Conservation (phyloP, 2,888 invertebrate genomes). For the Megaustenia siamemsis region DNA sequence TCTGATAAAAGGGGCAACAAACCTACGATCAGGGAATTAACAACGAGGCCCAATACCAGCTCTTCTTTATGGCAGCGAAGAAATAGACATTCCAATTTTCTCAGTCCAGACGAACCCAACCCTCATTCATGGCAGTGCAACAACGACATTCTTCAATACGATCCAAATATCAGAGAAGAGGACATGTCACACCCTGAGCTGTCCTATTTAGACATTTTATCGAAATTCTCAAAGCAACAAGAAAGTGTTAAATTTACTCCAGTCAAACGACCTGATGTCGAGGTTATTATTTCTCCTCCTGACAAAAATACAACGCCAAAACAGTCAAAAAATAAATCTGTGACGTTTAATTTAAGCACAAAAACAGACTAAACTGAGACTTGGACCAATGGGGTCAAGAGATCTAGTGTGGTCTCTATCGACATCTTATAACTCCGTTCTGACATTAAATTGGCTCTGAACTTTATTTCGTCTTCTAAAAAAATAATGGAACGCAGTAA, state of each 20-base stretch:
- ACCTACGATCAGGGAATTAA: neutral
- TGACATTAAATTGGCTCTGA: too few relatives aligned
- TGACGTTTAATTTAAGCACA: too few relatives aligned
- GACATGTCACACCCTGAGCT: conserved; percentile 48
- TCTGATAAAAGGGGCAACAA: neutral
- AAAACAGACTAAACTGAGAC: too few relatives aligned
- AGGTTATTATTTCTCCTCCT: neutral
- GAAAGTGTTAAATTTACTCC: neutral
- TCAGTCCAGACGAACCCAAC: conserved; percentile 36
- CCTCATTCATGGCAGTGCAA: neutral
- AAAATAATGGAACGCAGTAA: too few relatives aligned
- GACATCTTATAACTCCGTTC: too few relatives aligned
- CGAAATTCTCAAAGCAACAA: neutral
- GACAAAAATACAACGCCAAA: neutral
- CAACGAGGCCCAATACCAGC: neutral
- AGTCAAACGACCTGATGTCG: neutral
- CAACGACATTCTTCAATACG: neutral
- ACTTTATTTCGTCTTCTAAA: too few relatives aligned
- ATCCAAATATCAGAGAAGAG: neutral
- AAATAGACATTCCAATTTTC: conserved; percentile 3
- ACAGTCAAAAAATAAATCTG: too few relatives aligned
- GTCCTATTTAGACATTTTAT: conserved; percentile 34
- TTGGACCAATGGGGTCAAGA: too few relatives aligned
- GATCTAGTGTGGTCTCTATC: too few relatives aligned
- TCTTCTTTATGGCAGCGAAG: neutral